A percentile compares a stretch with the other conserved stretches of the same genome.
These are phyloP conservation scores for Tricholauxania praeusta DNA, from an alignment of 2,888 invertebrate genomes.

Conservation along the genomic window DNA sequence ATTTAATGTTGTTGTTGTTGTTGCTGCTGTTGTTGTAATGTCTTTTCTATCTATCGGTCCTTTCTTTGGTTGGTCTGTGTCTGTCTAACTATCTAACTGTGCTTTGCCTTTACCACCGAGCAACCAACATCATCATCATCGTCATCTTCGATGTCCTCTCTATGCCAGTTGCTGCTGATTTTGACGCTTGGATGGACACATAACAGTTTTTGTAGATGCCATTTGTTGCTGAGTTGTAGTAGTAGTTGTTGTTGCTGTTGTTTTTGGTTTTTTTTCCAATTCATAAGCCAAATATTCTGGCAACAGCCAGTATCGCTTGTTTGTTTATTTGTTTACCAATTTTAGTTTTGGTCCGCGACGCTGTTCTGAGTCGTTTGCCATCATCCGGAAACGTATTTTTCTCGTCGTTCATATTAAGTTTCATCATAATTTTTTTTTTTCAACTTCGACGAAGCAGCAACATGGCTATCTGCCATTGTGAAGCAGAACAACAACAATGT, in stretches of 20 bases:
- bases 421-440: slow-evolving; percentile 1
- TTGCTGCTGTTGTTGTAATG: not conserved
- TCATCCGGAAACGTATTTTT: slow-evolving; percentile 18
- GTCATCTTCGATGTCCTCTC: too few species aligned
- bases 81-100: not conserved
- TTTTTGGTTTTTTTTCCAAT: slow-evolving; percentile 6
- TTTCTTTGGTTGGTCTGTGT: slow-evolving; percentile 46
- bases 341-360: not conserved
- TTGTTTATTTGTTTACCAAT: slow-evolving; percentile 45
- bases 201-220: not conserved
- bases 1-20: slow-evolving; percentile 46
- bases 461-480: not conserved
- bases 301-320: slow-evolving; percentile 49
- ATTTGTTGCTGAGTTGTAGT: not conserved
- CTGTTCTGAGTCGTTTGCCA: slow-evolving; percentile 25
- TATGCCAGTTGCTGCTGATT: too few species aligned
- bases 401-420: slow-evolving; percentile 29
- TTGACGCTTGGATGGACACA: too few species aligned
- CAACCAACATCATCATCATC: too few species aligned
- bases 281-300: slow-evolving; percentile 42
- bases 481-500: not conserved
- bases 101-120: too few species aligned
- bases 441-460: not conserved
- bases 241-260: not conserved
- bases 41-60: slow-evolving; percentile 37